A percentile compares a stretch with the other conserved stretches of the same genome.
Conservation (phyloP, 2,113 vertebrate species). For the Platichthys flesus region DNA sequence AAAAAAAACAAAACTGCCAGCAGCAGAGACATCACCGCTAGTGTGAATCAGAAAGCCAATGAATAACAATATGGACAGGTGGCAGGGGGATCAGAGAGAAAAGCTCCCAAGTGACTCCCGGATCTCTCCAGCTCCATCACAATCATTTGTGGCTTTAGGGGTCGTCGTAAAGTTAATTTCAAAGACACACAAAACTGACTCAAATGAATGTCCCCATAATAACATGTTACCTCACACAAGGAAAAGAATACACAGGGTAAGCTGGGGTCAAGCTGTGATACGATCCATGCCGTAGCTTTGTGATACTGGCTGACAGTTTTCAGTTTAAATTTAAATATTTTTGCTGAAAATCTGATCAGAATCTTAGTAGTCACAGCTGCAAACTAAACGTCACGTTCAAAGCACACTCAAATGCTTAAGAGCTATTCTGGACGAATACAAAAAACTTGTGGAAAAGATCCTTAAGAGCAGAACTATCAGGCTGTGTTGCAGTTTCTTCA, state of each 20-base stretch:
- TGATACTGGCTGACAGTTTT: not conserved
- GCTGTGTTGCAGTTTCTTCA: no score
- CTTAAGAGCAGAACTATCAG: no score
- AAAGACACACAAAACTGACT: no score
- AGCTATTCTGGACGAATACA: no score
- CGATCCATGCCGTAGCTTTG: not conserved
- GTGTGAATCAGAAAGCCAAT: slow-evolving; percentile 9
- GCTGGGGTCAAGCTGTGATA: not conserved
- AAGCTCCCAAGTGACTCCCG: not conserved
- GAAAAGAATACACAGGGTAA: no score
- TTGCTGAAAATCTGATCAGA: not conserved
- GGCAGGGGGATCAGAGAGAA: slow-evolving; percentile 8
- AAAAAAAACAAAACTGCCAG: not conserved
- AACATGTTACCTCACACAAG: not conserved
- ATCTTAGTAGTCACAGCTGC: not conserved
- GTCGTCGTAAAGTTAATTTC: not conserved
- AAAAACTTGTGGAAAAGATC: no score
- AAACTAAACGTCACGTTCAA: not conserved
- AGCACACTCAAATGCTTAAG: no score
- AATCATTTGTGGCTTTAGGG: not conserved
- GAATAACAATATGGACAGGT: slow-evolving; percentile 43
- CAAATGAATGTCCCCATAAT: no score
- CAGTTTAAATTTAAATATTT: not conserved
- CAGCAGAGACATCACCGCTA: not conserved
- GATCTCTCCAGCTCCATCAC: not conserved